phyloP scores from a whole-genome alignment of 1,140 invertebrate genomes.

The Drosophila sulfurigaster region DNA sequence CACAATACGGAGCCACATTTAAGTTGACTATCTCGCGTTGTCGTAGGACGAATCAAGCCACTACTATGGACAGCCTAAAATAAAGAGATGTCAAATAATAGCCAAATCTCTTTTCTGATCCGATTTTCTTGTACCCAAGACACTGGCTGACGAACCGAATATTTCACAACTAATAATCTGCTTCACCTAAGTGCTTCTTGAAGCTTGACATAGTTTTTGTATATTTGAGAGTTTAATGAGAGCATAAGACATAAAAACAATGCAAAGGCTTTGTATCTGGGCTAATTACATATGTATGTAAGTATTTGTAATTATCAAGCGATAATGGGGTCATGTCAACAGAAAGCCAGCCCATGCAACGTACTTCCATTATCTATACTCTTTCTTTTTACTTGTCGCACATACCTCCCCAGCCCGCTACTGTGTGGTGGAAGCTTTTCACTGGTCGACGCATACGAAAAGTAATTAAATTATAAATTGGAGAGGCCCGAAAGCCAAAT shows the following conservation, averaged over 20 bases:
- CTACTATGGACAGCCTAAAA: slow-evolving; percentile 69
- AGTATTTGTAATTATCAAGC: slow-evolving; percentile 72
- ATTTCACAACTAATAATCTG: slow-evolving; percentile 37
- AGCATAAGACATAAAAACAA: slow-evolving; percentile 41
- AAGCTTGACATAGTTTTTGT: slow-evolving; percentile 50
- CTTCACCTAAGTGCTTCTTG: slow-evolving; percentile 53
- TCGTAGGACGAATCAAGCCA: slow-evolving; percentile 67
- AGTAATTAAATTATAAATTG: slow-evolving; percentile 65
- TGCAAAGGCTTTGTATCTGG: slow-evolving; percentile 55
- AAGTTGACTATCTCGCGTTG: slow-evolving; percentile 60
- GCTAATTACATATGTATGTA: slow-evolving; percentile 64
- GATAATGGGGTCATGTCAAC: slow-evolving; percentile 76
- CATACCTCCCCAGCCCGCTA: background rate
- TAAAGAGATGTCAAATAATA: background rate
- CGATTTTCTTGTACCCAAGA: slow-evolving; percentile 1
- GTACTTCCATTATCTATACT: slow-evolving; percentile 45
- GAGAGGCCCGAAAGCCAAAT: slow-evolving; percentile 39
- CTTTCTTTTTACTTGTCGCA: slow-evolving; percentile 38
- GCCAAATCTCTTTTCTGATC: slow-evolving; percentile 6
- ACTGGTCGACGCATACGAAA: slow-evolving; percentile 14
- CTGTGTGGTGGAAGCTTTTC: slow-evolving; percentile 3
- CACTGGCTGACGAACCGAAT: slow-evolving; percentile 10
- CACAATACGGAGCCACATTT: slow-evolving; percentile 85
- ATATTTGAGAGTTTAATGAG: slow-evolving; percentile 12
- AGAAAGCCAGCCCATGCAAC: slow-evolving; percentile 45